phyloP scores from a whole-genome alignment of 2,797 vertebrate genomes.

The Squalus acanthias region DNA sequence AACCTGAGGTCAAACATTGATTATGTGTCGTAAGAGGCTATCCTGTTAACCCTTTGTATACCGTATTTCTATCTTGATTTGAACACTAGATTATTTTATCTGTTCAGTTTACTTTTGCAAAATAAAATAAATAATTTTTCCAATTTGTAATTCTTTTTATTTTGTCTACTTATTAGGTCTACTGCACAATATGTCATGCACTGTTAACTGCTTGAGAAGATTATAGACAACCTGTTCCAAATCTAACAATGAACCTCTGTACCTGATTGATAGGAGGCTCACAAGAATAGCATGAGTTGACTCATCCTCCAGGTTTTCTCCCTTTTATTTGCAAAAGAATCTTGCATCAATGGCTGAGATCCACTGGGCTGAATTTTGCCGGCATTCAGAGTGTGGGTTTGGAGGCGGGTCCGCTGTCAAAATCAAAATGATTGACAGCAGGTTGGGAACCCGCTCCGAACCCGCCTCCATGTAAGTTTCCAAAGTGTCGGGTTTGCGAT shows the following conservation, averaged over 20 bases:
- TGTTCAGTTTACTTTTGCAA: neutral
- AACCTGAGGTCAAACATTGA: constrained; percentile 34
- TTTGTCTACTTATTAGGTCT: neutral
- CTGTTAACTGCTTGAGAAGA: neutral
- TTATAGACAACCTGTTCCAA: too few species aligned
- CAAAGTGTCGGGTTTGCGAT: too few species aligned
- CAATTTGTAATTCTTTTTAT: neutral
- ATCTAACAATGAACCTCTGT: neutral
- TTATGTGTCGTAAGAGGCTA: neutral
- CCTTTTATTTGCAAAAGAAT: neutral
- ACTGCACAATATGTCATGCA: neutral
- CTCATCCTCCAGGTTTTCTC: neutral
- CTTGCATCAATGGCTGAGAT: neutral
- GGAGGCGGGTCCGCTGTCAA: too few species aligned
- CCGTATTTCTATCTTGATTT: neutral
- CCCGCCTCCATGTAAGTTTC: too few species aligned
- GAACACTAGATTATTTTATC: neutral
- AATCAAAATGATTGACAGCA: too few species aligned
- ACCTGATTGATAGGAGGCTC: neutral
- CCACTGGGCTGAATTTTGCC: neutral
- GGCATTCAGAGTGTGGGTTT: too few species aligned
- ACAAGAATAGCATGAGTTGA: neutral
- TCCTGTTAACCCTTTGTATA: constrained; percentile 1
- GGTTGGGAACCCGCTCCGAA: too few species aligned
- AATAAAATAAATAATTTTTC: neutral